A percentile compares a stretch with the other conserved stretches of the same genome.
phyloP scores from a whole-genome alignment of 2,797 vertebrate species.

The Lutjanus argentimaculatus region DNA sequence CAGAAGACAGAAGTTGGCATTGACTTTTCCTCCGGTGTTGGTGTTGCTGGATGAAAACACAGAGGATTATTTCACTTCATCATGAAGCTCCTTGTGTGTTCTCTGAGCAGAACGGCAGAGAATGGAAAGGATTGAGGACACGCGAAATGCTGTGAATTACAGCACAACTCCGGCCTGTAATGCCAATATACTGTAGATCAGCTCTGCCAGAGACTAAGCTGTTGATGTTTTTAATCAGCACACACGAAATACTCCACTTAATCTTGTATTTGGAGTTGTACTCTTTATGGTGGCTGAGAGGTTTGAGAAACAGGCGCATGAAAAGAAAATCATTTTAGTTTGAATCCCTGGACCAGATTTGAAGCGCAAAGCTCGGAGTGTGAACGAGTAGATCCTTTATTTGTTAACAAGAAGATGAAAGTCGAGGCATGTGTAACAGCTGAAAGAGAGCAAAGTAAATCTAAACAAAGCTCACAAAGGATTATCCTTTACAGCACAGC shows the following conservation, averaged over 20 bases:
- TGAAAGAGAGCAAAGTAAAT: conserved; percentile 37
- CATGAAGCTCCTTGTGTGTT: conserved; percentile 31
- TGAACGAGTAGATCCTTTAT: not conserved
- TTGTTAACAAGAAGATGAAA: conserved; percentile 5
- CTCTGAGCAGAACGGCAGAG: conserved; percentile 18
- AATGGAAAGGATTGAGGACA: conserved; percentile 46
- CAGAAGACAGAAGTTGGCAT: conserved; percentile 52
- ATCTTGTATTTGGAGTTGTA: conserved; percentile 45
- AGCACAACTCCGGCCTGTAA: conserved; percentile 4
- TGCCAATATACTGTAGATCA: conserved; percentile 33
- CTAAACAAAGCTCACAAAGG: conserved; percentile 16
- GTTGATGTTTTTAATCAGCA: conserved; percentile 54
- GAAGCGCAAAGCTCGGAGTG: not conserved
- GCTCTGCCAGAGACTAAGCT: conserved; percentile 41
- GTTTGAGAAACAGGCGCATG: conserved; percentile 15
- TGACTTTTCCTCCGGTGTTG: conserved; percentile 55
- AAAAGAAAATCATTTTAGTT: conserved; percentile 18
- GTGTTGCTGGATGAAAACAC: conserved; percentile 54
- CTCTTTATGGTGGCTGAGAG: conserved; percentile 35
- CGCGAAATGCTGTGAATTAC: conserved; percentile 28
- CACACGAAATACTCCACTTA: conserved; percentile 26
- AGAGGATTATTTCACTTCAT: conserved; percentile 58
- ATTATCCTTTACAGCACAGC: conserved; percentile 2
- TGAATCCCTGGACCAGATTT: conserved; percentile 26
- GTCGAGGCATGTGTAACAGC: not conserved